Percentiles rank a stretch among this genome's conserved stretches.
These are phyloP conservation scores for Gallinago media DNA, from an alignment of 2,113 vertebrate genomes.

Conservation along the genomic window DNA sequence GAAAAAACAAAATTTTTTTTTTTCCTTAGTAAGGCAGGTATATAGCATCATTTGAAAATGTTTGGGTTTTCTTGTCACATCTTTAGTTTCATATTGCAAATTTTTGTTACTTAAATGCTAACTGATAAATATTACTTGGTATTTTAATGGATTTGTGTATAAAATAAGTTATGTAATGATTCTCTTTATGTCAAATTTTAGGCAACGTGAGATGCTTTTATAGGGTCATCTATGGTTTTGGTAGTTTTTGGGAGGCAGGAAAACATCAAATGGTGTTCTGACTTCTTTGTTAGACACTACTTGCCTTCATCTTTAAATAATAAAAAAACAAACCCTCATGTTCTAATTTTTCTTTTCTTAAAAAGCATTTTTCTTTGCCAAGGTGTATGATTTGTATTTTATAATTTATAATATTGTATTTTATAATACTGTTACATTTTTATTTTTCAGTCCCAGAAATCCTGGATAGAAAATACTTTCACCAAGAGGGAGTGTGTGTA, in stretches of 20 bases:
- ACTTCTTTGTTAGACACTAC: not conserved
- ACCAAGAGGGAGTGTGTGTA: conserved; percentile 99
- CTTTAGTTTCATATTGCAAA: not conserved
- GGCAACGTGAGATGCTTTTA: not conserved
- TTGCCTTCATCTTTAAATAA: not conserved
- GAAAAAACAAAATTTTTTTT: not conserved
- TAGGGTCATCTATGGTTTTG: not conserved
- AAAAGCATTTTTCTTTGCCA: not conserved
- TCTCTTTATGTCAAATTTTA: not conserved
- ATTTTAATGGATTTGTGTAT: not conserved
- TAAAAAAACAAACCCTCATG: not conserved
- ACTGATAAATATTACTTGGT: not conserved
- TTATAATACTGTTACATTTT: not conserved
- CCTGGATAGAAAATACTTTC: conserved; percentile 99
- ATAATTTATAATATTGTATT: not conserved
- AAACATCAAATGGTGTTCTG: not conserved
- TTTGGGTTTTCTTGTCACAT: not conserved
- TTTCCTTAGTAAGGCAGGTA: not conserved
- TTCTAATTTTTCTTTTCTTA: not conserved
- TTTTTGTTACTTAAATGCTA: not conserved
- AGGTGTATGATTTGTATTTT: not conserved
- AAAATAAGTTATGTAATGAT: not conserved
- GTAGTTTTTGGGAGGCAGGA: not conserved
- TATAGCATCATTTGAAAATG: not conserved
- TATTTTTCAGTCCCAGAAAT: conserved; percentile 95